Conservation (phyloP, 2,113 vertebrate species). For the Planiliza haematocheilus region DNA sequence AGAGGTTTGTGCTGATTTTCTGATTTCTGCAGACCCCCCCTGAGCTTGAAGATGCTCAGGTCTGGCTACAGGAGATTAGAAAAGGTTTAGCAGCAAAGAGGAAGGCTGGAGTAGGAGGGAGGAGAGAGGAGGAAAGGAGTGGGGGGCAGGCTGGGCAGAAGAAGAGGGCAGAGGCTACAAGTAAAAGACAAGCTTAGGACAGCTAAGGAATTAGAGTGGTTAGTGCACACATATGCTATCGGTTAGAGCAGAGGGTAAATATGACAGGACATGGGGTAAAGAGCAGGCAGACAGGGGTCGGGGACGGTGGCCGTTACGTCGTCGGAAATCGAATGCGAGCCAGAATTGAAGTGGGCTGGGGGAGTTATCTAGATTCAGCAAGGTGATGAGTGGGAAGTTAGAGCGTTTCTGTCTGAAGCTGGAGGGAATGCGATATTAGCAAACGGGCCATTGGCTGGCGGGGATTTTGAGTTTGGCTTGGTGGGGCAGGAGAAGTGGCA, state of each 20-base stretch:
- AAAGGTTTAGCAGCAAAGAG: constrained; percentile 61
- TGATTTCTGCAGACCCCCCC: constrained; percentile 14
- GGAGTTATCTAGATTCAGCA: constrained; percentile 26
- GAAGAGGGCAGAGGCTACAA: constrained; percentile 70
- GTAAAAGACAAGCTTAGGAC: constrained; percentile 74
- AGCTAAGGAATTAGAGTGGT: constrained; percentile 74
- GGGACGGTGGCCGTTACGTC: constrained; percentile 37
- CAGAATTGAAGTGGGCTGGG: not conserved
- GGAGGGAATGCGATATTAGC: constrained; percentile 54
- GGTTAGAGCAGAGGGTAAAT: constrained; percentile 72
- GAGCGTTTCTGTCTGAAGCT: constrained; percentile 37
- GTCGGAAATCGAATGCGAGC: constrained; percentile 37
- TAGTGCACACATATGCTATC: constrained; percentile 76
- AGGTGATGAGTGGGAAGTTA: constrained; percentile 24
- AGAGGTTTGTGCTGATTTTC: not conserved
- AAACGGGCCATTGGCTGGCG: constrained; percentile 43
- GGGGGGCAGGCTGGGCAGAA: constrained; percentile 54
- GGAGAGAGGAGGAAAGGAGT: constrained; percentile 21
- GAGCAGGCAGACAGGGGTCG: constrained; percentile 64
- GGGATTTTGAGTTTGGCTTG: constrained; percentile 50
- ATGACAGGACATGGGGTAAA: constrained; percentile 68
- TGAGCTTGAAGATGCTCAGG: constrained; percentile 45
- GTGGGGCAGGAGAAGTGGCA: constrained; percentile 49
- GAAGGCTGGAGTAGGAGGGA: constrained; percentile 55
- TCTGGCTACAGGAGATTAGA: constrained; percentile 55